A percentile compares a stretch with the other conserved stretches of the same genome.
Conservation (phyloP, 2,113 vertebrate genomes). For the Meriones unguiculatus region DNA sequence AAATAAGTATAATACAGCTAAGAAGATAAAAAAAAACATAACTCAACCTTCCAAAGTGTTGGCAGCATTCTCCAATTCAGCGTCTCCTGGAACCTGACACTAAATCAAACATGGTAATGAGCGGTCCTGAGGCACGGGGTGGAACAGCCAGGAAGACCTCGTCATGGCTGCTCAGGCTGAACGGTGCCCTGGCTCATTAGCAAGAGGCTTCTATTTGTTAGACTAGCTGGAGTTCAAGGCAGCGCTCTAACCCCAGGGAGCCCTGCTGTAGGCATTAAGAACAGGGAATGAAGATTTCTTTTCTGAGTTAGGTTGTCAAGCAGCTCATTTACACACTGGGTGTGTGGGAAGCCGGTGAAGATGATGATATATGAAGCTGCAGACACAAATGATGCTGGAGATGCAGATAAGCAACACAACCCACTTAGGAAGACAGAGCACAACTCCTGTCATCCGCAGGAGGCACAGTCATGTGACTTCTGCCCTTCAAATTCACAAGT, state of each 20-base stretch:
- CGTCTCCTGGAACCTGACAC: not conserved
- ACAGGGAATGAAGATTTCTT: conserved; percentile 71
- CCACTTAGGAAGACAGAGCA: conserved; percentile 62
- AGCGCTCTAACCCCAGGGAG: conserved; percentile 29
- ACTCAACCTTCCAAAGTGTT: not conserved
- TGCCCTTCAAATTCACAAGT: conserved; percentile 53
- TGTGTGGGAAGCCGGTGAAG: conserved; percentile 50
- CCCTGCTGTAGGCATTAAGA: conserved; percentile 50
- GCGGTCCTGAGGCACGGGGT: not conserved
- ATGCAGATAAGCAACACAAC: conserved; percentile 54
- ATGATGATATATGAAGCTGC: conserved; percentile 61
- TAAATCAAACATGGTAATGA: not conserved
- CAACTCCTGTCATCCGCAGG: not conserved
- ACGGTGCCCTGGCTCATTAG: not conserved
- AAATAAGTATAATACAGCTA: not conserved
- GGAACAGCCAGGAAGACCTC: not conserved
- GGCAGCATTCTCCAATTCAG: not conserved
- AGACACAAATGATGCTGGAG: conserved; percentile 37
- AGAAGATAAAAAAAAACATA: not conserved
- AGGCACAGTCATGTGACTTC: not conserved
- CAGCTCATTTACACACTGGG: conserved; percentile 62
- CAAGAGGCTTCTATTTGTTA: not conserved
- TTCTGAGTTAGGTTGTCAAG: conserved; percentile 74
- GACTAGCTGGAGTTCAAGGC: not conserved
- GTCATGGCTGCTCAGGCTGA: not conserved